Evolutionary conservation across 2,113 vertebrate species (phyloP), one percentile per base, ranked within the genome.

Genomic region (Hepsetus odoe): DNA sequence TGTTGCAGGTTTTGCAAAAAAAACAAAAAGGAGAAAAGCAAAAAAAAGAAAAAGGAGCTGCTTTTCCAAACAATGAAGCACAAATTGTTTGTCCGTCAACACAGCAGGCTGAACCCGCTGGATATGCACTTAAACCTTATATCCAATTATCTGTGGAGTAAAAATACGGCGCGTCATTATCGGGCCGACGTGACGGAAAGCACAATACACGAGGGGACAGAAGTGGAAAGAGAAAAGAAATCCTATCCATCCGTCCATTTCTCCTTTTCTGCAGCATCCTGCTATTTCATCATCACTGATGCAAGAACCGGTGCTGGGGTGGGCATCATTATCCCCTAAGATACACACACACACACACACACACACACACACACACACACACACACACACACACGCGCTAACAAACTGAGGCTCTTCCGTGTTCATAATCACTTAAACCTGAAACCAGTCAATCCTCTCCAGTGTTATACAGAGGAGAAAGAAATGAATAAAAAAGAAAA

Each of bases 271-370:
- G 22, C 58, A 64, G 65, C 33, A 49, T 61, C 59, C 69, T 38
- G 67, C 33, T 44, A 66, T 81, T 81, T 76, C 80, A 76, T 81
- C 80, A 81, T 18, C 73, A 46, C 56, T 81, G 80, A 81, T 76
- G 80, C 80, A 81, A 81, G 66, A 66, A 55, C 53, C 33, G 44
- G 46, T 68, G 80, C 56, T 59, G 65, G 18, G 58, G 67, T 65
- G 74, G 68, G 69, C 67, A 81, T 81, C 80, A 76, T 81, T 81
- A 81, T 81, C 74, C 71, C 51, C 22, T 9, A 26, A 70, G 72
- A 70, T 40, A n/a, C 30, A 42, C 16, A 26, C 49, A 58, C 18
- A 58, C 28, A 18, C 30, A 33, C 28, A 33, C 14, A 62, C 59
- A 62, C 30, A 62, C 30, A 62, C 59, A 62, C 59, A 62, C 24